Conservation (phyloP, 92 coral and sea anemone species). For the Porites cylindrica region DNA sequence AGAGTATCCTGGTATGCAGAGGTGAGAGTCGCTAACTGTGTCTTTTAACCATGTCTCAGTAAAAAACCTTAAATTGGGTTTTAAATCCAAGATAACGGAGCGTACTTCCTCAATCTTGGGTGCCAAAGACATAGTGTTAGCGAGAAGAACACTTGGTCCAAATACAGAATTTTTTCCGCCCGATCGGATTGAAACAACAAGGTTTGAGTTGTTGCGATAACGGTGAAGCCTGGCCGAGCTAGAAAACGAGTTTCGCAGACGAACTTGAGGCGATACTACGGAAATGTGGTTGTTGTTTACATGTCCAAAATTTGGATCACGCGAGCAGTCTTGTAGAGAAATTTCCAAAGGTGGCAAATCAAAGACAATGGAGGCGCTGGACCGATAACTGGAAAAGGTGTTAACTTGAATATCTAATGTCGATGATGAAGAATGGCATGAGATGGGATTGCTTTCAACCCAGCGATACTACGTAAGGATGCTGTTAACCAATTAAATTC, state of each 20-base stretch:
- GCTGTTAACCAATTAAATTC: too few species aligned
- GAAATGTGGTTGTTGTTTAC: conserved; percentile 35
- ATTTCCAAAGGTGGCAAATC: not conserved
- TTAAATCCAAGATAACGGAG: too few species aligned
- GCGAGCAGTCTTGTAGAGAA: conserved; percentile 27
- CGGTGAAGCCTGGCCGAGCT: not conserved
- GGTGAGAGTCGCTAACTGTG: too few species aligned
- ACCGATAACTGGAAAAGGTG: not conserved
- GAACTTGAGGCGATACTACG: conserved; percentile 28
- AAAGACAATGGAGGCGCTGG: conserved; percentile 1
- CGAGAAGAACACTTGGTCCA: conserved; percentile 7
- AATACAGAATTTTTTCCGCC: not conserved
- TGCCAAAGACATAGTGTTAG: conserved; percentile 1
- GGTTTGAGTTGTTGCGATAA: conserved; percentile 1
- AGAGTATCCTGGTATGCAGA: too few species aligned
- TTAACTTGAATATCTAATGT: too few species aligned
- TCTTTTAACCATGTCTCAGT: too few species aligned
- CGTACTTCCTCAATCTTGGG: too few species aligned
- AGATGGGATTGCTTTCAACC: too few species aligned
- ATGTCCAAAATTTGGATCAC: conserved; percentile 27
- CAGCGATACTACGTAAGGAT: too few species aligned
- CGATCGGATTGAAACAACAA: conserved; percentile 2
- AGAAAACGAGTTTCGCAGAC: conserved; percentile 11
- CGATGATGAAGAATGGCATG: too few species aligned
- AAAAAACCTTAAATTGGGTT: too few species aligned